Evolutionary conservation across 2,113 vertebrate genomes (phyloP), one percentile per base, ranked within the genome.

Genomic region (Brachionichthys hirsutus): DNA sequence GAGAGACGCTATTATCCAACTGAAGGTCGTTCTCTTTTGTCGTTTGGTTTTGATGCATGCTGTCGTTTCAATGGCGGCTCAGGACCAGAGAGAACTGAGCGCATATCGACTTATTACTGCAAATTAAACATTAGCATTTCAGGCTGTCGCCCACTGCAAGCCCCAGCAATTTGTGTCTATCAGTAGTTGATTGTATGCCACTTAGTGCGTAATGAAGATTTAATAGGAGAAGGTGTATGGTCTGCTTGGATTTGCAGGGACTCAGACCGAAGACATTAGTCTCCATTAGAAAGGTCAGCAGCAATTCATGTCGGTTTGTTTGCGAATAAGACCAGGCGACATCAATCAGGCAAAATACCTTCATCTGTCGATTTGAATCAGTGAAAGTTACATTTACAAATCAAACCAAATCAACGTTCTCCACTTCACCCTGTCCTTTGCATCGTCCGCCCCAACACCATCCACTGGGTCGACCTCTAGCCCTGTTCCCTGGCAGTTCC

Each of bases 161-260:
- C 79, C 80, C 77, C 50, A 86, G 87, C 88, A 88, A 90, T 93
- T 92, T 90, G 81, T 89, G 84, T 89, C 88, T 75, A 88, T 88
- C 87, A 91, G 85, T 83, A 81, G 85, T 82, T 87, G 89, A 92
- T 89, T 89, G 87, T 88, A 78, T 86, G 86, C 85, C 89, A 90
- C 88, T 91, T 91, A 91, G 85, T 72, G 60, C 30, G 58, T 91
- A 92, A 92, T 92, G 87, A 90, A 91, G 87, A 92, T 90, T 89
- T 91, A 91, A 92, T 91, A 55, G 83, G 79, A 76, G 70, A 77
- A 81, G 63, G 70, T 6, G 76, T 73, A 65, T 64, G 77, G 83
- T 83, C 77, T 73, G 80, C 80, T 73, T 74, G 80, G 80, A 80
- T 85, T 82, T 85, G 85, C 57, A 60, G 59, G 36, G 73, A 70